Base-by-base conservation (phyloP, 2,113 vertebrate genomes). In the Strix uralensis region DNA sequence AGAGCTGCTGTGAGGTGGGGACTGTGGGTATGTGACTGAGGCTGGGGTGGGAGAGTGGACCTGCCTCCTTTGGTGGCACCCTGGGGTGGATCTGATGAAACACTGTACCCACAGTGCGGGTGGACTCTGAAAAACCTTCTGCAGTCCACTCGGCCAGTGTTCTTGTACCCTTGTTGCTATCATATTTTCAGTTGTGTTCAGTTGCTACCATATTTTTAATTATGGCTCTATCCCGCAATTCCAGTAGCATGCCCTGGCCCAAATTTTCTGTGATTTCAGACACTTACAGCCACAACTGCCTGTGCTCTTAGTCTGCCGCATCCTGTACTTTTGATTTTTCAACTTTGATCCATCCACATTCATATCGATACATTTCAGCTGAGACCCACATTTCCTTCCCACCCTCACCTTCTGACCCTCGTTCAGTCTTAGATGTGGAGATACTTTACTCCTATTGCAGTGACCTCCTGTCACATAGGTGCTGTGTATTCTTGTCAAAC, bases 391-490 rank as follows among this genome's bases (percentile, higher is more conserved):
- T 54, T 95, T 95, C 95, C 91, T 86, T 84, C 86, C 49, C 3
- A 42, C 36, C 58, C n/a, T 90, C 85, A 92, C 88, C 92, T 81
- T 77, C 82, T 3, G 67, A 86, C 91, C 88, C 63, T 0, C 0
- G 30, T 2, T 38, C 59, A 32, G 44, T 8, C 49, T 73, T n/a
- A 75, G 85, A 67, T 44, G 77, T 19, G 62, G 72, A 73, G 87
- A 80, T 13, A 36, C 67, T 66, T 66, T 5, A 18, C 77, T 74
- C 58, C 66, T 4, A 7, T 27, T n/a, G 86, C 91, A 89, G 20
- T n/a, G 57, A 89, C 90, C 93, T 93, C 90, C 85, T 67, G 71
- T 59, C 78, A 59, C 51, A 61, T 46, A 88, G 91, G 84, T 88
- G 77, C 93, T 61, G 52, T 9, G 81, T 13, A 66, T 82, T 92